A percentile compares a stretch with the other conserved stretches of the same genome.
Conservation (phyloP, 2,113 vertebrate genomes). For the Carettochelys insculpta region DNA sequence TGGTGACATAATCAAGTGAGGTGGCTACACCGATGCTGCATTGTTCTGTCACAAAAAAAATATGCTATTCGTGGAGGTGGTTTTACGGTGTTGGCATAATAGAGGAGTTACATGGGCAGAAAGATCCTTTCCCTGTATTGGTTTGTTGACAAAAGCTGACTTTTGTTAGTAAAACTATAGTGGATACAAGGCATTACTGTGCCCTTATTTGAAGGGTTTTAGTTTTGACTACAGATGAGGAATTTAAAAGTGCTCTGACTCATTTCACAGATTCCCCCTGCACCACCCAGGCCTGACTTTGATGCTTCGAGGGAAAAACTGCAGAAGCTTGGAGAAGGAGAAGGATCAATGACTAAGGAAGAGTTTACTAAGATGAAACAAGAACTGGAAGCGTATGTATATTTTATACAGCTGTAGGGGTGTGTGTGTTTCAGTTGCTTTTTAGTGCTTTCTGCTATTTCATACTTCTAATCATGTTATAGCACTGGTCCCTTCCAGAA, state of each 20-base stretch:
- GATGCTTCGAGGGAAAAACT: slow-evolving; percentile 98
- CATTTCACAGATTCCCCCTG: slow-evolving; percentile 91
- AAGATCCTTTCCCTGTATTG: too few relatives aligned
- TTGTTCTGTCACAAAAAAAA: too few relatives aligned
- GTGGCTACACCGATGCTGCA: too few relatives aligned
- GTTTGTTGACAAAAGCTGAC: too few relatives aligned
- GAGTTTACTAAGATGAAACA: slow-evolving; percentile 99
- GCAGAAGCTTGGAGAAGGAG: slow-evolving; percentile 97
- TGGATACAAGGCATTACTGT: background rate
- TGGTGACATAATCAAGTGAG: too few relatives aligned
- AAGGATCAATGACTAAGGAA: slow-evolving; percentile 99
- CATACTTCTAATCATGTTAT: slow-evolving; percentile 42
- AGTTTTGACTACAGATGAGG: background rate
- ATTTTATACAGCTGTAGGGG: slow-evolving; percentile 11
- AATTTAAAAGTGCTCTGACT: slow-evolving; percentile 32
- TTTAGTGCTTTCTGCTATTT: slow-evolving; percentile 31
- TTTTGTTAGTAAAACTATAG: too few relatives aligned
- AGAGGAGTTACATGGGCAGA: too few relatives aligned
- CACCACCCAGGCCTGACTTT: slow-evolving; percentile 96
- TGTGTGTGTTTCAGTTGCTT: background rate
- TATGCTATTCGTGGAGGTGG: too few relatives aligned
- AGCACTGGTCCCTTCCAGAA: slow-evolving; percentile 38
- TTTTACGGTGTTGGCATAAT: too few relatives aligned
- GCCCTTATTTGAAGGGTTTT: slow-evolving; percentile 22
- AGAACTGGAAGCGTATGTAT: slow-evolving; percentile 95